Evolutionary conservation across 2,113 vertebrate species (phyloP).

Genomic region (Crocuta crocuta): DNA sequence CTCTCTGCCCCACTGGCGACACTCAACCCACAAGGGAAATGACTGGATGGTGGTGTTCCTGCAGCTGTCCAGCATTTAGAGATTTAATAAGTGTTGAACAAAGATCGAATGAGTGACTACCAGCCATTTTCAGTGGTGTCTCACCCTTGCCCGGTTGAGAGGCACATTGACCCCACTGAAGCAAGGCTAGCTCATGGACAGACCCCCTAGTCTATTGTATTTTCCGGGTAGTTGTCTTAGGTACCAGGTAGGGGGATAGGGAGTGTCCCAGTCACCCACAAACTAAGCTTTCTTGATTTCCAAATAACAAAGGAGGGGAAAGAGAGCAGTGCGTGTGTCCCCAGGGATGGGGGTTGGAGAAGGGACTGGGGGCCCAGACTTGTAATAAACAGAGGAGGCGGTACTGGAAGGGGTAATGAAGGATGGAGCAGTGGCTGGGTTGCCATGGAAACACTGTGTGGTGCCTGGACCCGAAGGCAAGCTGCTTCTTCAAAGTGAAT

Average conservation of each 20-base stretch:
- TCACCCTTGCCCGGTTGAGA: background rate
- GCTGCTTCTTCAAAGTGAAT: slow-evolving; percentile 36
- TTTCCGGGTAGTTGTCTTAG: background rate
- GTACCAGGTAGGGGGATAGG: too few relatives aligned
- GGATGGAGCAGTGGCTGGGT: background rate
- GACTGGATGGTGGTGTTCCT: background rate
- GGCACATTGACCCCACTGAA: too few relatives aligned
- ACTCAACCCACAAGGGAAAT: background rate
- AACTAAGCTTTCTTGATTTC: background rate
- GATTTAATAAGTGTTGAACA: too few relatives aligned
- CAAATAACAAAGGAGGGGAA: background rate
- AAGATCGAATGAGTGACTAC: background rate
- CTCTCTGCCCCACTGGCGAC: too few relatives aligned
- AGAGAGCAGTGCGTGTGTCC: background rate
- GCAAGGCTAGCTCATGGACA: too few relatives aligned
- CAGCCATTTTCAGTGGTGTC: background rate
- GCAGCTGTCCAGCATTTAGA: background rate
- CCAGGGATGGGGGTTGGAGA: background rate
- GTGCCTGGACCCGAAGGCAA: background rate
- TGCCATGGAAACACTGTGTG: slow-evolving; percentile 59
- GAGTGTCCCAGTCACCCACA: background rate
- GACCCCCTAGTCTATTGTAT: too few relatives aligned
- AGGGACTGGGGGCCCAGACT: background rate
- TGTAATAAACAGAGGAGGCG: background rate
- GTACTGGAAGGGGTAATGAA: background rate